phyloP scores from a whole-genome alignment of 1,140 invertebrate genomes.

The Cherax quadricarinatus region DNA sequence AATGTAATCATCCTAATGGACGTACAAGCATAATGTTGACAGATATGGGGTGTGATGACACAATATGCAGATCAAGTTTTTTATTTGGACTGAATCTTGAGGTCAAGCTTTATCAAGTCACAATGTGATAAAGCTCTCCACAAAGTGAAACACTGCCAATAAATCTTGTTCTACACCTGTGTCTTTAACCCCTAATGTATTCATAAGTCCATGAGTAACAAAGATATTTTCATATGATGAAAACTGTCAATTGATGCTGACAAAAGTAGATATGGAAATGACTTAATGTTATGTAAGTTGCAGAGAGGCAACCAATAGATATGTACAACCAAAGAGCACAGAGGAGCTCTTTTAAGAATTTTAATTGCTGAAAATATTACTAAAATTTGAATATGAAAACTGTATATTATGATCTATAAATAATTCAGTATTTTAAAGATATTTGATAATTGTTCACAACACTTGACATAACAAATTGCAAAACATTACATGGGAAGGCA shows the following conservation, averaged over 20 bases:
- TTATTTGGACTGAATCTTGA: too few relatives aligned
- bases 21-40: background rate
- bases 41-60: too few relatives aligned
- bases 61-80: too few relatives aligned
- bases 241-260: slow-evolving; percentile 13
- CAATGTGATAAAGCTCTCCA: too few relatives aligned
- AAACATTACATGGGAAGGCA: slow-evolving; percentile 6
- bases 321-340: slow-evolving; percentile 57
- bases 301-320: slow-evolving; percentile 58
- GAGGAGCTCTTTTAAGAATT: slow-evolving; percentile 38
- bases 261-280: slow-evolving; percentile 47
- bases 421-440: slow-evolving; percentile 2
- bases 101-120: too few relatives aligned
- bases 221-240: slow-evolving; percentile 36
- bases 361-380: slow-evolving; percentile 35
- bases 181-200: background rate
- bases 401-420: slow-evolving; percentile 34
- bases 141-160: too few relatives aligned
- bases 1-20: slow-evolving; percentile 23
- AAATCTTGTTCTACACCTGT: too few relatives aligned
- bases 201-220: slow-evolving; percentile 13
- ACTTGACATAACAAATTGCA: slow-evolving; percentile 37
- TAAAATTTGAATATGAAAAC: slow-evolving; percentile 40
- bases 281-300: slow-evolving; percentile 49
- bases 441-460: slow-evolving; percentile 41